phyloP scores from a whole-genome alignment of 2,888 invertebrate genomes.

The Dinocampus coccinellae region DNA sequence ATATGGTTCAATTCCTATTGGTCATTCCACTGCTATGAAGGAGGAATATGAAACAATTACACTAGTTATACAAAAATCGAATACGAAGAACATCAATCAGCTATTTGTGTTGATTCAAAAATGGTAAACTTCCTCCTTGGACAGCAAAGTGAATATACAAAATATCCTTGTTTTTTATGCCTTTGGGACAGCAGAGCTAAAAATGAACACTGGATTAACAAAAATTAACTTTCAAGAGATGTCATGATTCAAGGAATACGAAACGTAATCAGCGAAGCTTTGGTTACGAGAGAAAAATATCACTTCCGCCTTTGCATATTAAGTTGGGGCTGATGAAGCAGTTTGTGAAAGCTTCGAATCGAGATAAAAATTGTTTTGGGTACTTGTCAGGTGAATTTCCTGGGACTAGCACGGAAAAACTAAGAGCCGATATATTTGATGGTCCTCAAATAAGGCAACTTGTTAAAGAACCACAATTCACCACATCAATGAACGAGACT shows the following conservation, averaged over 20 bases:
- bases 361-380: constrained; percentile 9
- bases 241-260: neutral
- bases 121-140: neutral
- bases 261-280: too few species aligned
- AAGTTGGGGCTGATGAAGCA: constrained; percentile 31
- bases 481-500: constrained; percentile 5
- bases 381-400: constrained; percentile 22
- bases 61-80: constrained; percentile 38
- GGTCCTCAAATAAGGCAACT: constrained; percentile 22
- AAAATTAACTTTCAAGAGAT: neutral
- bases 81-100: constrained; percentile 45
- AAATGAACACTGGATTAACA: constrained; percentile 5
- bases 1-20: constrained; percentile 34
- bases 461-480: constrained; percentile 18
- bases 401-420: neutral
- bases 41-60: neutral
- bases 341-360: constrained; percentile 24
- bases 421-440: constrained; percentile 20
- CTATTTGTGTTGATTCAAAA: neutral
- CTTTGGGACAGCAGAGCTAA: constrained; percentile 24
- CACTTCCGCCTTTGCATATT: constrained; percentile 20
- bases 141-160: neutral
- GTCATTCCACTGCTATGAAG: constrained; percentile 29
- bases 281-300: constrained; percentile 1
- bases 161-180: constrained; percentile 12